These are phyloP conservation scores for Bombyx mori DNA, from an alignment of 1,140 invertebrate species.

Conservation along the genomic window ASM3026992v2 NC_085125.1:8876001-8876500, in stretches of 20 bases:
- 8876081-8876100: conserved; percentile 25
- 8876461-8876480: too few species aligned
- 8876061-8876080: too few species aligned
- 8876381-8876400: too few species aligned
- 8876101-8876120: conserved; percentile 37
- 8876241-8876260: conserved; percentile 41
- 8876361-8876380: too few species aligned
- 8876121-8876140: conserved; percentile 53
- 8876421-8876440: too few species aligned
- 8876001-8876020: too few species aligned
- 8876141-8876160: conserved; percentile 35
- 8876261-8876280: conserved; percentile 47
- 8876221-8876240: conserved; percentile 31
- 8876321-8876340: background rate
- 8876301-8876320: conserved; percentile 33
- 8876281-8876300: conserved; percentile 40
- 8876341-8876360: background rate
- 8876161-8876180: conserved; percentile 45
- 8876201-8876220: conserved; percentile 20
- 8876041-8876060: too few species aligned
- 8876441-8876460: too few species aligned
- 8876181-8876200: conserved; percentile 19
- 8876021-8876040: too few species aligned
- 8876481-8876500: too few species aligned
- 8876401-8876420: too few species aligned